phyloP scores from a whole-genome alignment of 1,140 invertebrate genomes.

The Zaprionus camerounensis region DNA sequence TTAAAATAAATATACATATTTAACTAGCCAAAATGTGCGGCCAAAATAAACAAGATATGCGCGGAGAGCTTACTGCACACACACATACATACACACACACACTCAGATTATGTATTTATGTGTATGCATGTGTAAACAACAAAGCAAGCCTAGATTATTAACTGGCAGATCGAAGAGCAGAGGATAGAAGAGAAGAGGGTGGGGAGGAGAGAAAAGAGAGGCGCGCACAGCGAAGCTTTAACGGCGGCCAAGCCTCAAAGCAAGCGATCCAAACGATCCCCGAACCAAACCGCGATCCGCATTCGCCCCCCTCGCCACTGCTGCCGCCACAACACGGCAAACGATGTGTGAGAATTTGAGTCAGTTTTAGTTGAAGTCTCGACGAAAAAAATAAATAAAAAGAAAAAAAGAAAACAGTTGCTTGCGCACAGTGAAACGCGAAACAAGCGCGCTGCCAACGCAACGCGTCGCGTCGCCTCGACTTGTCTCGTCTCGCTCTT shows the following conservation, averaged over 20 bases:
- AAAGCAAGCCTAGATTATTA: slow-evolving; percentile 43
- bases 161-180: slow-evolving; percentile 15
- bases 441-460: slow-evolving; percentile 44
- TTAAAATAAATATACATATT: slow-evolving; percentile 30
- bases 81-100: neutral
- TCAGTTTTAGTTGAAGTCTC: slow-evolving; percentile 45
- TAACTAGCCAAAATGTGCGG: slow-evolving; percentile 39
- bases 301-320: neutral
- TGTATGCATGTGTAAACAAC: slow-evolving; percentile 21
- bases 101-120: slow-evolving; percentile 1
- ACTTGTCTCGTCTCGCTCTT: slow-evolving; percentile 13
- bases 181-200: neutral
- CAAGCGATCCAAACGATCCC: neutral
- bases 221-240: slow-evolving; percentile 24
- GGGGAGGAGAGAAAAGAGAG: slow-evolving; percentile 2
- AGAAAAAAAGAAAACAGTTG: slow-evolving; percentile 53
- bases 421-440: slow-evolving; percentile 59
- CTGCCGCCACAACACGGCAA: slow-evolving; percentile 2
- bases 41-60: slow-evolving; percentile 44
- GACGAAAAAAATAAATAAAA: slow-evolving; percentile 46
- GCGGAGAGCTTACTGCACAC: slow-evolving; percentile 1
- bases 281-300: slow-evolving; percentile 4
- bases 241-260: slow-evolving; percentile 34
- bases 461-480: slow-evolving; percentile 28
- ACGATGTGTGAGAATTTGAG: slow-evolving; percentile 55